Base-by-base conservation (phyloP, 2,113 vertebrate species). In the Proteles cristata region DNA sequence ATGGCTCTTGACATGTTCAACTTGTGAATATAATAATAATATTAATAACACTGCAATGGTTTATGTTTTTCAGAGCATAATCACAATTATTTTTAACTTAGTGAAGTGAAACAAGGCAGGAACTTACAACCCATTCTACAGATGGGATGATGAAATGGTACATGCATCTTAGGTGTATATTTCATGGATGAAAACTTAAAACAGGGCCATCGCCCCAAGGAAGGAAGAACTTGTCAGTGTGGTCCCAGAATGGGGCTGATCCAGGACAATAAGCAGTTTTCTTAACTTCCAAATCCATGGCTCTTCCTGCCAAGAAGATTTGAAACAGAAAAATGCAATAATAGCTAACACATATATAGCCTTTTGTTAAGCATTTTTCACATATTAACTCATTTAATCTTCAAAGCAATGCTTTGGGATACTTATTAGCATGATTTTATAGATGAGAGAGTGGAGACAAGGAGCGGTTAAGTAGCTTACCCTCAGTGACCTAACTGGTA, bases 1-100 rank as follows among this genome's bases (percentile, higher is more conserved):
- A 83, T 88, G 84, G 84, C 71, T 92, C 84, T 95, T 93, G 93
- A 95, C 92, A 55, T 89, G 93, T 5, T 88, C 76, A 68, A 31
- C 69, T 77, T 97, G 39, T 92, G 63, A 89, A 92, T 74, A 74
- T 90, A 73, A 93, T 68, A 39, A 73, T 82, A 81, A 79, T 90
- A 66, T 58, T 48, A 84, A 58, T 23, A 66, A 79, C 33, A 66
- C 53, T n/a, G 11, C 88, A 93, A 71, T 61, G 76, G 76, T 90
- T 97, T 63, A 85, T n/a, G 65, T 88, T 81, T 93, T 97, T 92
- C 48, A 94, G 81, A 88, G 55, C 45, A 35, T 9, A 65, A 68
- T 66, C 89, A 25, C 50, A 14, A 74, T 84, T 28, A 15, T 48
- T 80, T 90, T 92, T 90, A 90, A 96, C 80, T 58, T 65, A 76